A percentile compares a stretch with the other conserved stretches of the same genome.
These are phyloP conservation scores for Poliocrania exsul DNA, from an alignment of 2,797 vertebrate genomes.

Conservation along the genomic window DNA sequence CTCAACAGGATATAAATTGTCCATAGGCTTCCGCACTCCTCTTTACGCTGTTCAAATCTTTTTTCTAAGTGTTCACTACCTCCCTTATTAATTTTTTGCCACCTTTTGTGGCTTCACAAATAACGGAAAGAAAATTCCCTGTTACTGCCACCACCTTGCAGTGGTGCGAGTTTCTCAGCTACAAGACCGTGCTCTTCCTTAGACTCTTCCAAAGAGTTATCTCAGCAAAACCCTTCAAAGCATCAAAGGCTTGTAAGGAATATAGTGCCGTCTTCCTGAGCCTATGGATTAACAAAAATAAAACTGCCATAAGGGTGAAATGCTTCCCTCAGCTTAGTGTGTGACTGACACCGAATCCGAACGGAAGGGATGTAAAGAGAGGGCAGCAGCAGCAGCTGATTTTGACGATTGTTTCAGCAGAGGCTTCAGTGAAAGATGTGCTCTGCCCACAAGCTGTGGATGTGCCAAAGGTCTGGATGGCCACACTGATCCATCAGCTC, in stretches of 20 bases:
- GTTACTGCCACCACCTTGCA: not conserved
- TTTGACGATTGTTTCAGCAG: not conserved
- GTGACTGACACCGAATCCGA: not conserved
- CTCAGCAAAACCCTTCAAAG: not conserved
- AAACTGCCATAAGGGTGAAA: not conserved
- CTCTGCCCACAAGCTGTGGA: not conserved
- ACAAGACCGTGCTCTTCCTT: not conserved
- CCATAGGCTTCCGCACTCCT: not conserved
- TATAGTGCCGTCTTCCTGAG: not conserved
- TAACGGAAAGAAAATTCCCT: not conserved
- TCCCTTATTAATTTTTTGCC: not conserved
- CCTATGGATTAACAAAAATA: not conserved
- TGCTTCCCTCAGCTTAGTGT: fast-evolving
- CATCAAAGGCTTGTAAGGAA: not conserved
- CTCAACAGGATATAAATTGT: not conserved
- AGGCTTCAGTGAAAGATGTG: not conserved
- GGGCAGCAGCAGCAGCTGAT: not conserved
- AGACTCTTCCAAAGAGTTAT: not conserved
- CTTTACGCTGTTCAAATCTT: not conserved
- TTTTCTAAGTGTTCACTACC: fast-evolving
- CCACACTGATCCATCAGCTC: not conserved
- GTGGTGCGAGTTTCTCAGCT: not conserved
- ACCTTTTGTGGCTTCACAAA: not conserved
- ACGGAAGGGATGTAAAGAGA: not conserved
- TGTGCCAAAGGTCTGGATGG: not conserved